phyloP scores from a whole-genome alignment of 2,888 invertebrate species.

The Disparrhopalites patrizii region DNA sequence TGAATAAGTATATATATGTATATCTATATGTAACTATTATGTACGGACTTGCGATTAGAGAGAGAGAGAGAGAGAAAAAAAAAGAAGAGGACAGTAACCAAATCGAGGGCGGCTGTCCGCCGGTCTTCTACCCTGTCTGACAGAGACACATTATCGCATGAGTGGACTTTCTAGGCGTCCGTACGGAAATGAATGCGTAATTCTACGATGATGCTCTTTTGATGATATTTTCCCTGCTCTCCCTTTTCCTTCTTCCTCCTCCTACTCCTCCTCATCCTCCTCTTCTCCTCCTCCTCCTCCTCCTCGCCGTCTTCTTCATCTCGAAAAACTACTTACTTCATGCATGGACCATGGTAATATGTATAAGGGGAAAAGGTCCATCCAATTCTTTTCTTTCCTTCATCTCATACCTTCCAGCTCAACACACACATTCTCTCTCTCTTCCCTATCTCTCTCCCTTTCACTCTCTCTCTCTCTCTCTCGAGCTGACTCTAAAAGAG shows the following conservation, averaged over 20 bases:
- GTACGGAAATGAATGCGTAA: slow-evolving; percentile 44
- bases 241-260: slow-evolving; percentile 21
- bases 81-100: slow-evolving; percentile 20
- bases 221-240: slow-evolving; percentile 30
- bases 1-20: too few relatives aligned
- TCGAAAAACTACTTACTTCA: too few relatives aligned
- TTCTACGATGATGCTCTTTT: slow-evolving; percentile 33
- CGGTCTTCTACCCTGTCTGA: slow-evolving; percentile 32
- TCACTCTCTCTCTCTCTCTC: slow-evolving; percentile 2
- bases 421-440: slow-evolving; percentile 19
- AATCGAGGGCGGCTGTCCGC: slow-evolving; percentile 23
- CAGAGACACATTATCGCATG: slow-evolving; percentile 47
- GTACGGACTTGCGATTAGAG: slow-evolving; percentile 5
- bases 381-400: slow-evolving; percentile 15
- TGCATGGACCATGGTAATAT: too few relatives aligned
- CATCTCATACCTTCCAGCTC: slow-evolving; percentile 30
- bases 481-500: too few relatives aligned
- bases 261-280: slow-evolving; percentile 1
- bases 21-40: slow-evolving; percentile 2
- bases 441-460: slow-evolving; percentile 8
- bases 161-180: slow-evolving; percentile 36
- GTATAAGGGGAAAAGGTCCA: neutral
- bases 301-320: neutral
- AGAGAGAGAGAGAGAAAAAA: neutral
- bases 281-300: neutral